Evolutionary conservation across 2,797 vertebrate genomes (phyloP).

Genomic region (Catostomus latipinnis): DNA sequence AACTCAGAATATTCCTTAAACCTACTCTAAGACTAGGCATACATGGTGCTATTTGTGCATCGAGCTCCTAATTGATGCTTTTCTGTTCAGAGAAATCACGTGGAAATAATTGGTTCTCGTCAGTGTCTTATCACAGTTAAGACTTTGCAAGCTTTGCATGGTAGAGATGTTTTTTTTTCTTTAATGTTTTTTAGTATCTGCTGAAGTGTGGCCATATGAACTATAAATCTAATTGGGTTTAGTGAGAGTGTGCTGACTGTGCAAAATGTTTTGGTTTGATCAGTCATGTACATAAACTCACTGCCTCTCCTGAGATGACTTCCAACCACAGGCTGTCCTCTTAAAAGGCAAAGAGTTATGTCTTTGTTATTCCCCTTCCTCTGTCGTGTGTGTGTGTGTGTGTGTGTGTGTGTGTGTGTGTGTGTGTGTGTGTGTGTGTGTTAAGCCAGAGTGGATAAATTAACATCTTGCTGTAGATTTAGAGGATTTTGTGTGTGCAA

Average conservation of each 20-base stretch:
- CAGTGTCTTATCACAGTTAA: neutral
- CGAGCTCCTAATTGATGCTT: too few species aligned
- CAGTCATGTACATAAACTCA: conserved; percentile 65
- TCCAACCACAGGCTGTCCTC: conserved; percentile 69
- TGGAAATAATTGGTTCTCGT: too few species aligned
- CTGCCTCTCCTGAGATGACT: conserved; percentile 64
- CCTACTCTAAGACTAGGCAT: neutral
- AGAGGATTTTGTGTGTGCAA: conserved; percentile 37
- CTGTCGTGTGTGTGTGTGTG: neutral
- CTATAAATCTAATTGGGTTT: conserved; percentile 32
- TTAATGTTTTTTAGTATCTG: conserved; percentile 16
- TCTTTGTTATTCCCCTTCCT: conserved; percentile 58
- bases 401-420: conserved; percentile 19
- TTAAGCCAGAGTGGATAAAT: conserved; percentile 51
- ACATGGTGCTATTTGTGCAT: too few species aligned
- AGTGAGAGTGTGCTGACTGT: conserved; percentile 33
- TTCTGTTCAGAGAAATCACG: too few species aligned
- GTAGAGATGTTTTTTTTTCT: neutral
- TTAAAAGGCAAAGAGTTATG: conserved; percentile 67
- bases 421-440: conserved; percentile 41
- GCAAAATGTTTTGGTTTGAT: conserved; percentile 43
- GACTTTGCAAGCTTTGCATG: neutral
- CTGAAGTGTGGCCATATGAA: conserved; percentile 15
- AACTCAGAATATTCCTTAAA: neutral
- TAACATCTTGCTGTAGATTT: conserved; percentile 60